Evolutionary conservation across 2,797 vertebrate genomes (phyloP).

Genomic region (Synaphobranchus kaupii): DNA sequence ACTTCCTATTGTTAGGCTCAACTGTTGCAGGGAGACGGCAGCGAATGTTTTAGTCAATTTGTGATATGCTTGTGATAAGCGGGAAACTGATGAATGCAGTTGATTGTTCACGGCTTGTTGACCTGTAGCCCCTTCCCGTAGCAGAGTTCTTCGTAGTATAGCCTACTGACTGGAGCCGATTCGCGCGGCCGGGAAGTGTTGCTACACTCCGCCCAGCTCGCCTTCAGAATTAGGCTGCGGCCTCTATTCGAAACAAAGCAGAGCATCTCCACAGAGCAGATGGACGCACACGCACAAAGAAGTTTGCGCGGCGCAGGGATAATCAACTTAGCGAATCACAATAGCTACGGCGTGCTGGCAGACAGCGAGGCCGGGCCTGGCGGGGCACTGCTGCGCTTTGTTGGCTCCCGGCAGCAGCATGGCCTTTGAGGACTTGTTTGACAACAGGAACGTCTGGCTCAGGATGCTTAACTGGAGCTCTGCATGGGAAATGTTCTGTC

Average conservation of each 20-base stretch:
- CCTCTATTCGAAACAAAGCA: neutral
- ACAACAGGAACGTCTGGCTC: neutral
- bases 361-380: neutral
- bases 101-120: neutral
- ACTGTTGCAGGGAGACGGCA: neutral
- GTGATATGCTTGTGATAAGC: neutral
- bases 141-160: neutral
- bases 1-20: neutral
- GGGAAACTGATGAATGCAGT: neutral
- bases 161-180: neutral
- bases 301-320: neutral
- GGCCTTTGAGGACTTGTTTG: neutral
- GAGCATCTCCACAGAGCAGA: neutral
- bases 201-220: neutral
- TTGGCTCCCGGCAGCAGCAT: neutral
- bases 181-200: neutral
- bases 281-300: constrained; percentile 1
- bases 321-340: neutral
- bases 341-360: neutral
- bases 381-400: neutral
- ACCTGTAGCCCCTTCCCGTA: neutral
- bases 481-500: neutral
- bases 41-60: neutral
- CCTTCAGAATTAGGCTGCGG: neutral
- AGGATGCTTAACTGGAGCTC: neutral